Evolutionary conservation across 2,888 invertebrate species (phyloP).

Genomic region (Heteropelma amictum): DNA sequence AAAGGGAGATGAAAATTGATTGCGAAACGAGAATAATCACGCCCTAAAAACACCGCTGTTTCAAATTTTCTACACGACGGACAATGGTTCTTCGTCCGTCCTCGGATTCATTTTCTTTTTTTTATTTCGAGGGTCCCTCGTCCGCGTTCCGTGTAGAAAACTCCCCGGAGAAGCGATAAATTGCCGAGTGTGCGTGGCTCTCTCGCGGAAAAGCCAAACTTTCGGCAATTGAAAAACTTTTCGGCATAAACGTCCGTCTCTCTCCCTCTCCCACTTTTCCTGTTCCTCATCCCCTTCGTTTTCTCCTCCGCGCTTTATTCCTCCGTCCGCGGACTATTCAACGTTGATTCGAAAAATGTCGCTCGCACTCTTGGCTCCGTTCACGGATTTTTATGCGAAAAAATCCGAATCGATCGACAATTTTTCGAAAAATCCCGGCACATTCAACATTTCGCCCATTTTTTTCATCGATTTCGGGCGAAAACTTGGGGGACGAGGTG

Average conservation of each 20-base stretch:
- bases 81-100: not conserved
- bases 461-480: too few species aligned
- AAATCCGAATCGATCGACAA: not conserved
- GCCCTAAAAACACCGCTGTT: not conserved
- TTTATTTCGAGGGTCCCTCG: not conserved
- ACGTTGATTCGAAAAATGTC: slow-evolving; percentile 40
- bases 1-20: too few species aligned
- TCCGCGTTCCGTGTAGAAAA: slow-evolving; percentile 61
- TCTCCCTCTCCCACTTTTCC: slow-evolving; percentile 51
- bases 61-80: not conserved
- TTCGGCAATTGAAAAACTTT: slow-evolving; percentile 75
- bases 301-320: slow-evolving; percentile 39
- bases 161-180: slow-evolving; percentile 69
- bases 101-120: not conserved
- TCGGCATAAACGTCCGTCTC: slow-evolving; percentile 60
- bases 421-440: too few species aligned
- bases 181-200: slow-evolving; percentile 56
- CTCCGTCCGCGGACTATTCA: slow-evolving; percentile 29
- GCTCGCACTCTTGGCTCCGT: not conserved
- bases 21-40: not conserved
- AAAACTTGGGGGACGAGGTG: too few species aligned
- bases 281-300: slow-evolving; percentile 40
- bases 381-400: not conserved
- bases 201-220: slow-evolving; percentile 63
- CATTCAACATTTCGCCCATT: too few species aligned